These are phyloP conservation scores for Anser brachyrhynchus DNA, from an alignment of 2,113 vertebrate genomes.

Conservation along the genomic window DNA sequence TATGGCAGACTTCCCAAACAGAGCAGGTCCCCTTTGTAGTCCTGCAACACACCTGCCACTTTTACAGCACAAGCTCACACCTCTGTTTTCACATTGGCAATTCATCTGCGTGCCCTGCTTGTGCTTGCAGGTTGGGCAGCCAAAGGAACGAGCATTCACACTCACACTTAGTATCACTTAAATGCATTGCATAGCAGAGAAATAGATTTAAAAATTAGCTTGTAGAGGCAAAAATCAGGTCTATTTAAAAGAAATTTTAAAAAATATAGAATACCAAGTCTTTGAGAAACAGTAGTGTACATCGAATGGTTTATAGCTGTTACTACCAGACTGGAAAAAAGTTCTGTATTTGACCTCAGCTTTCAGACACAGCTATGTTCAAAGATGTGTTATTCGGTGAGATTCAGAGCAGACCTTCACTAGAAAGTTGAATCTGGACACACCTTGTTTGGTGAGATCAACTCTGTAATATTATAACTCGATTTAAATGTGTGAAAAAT, in stretches of 20 bases:
- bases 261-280: fast-evolving
- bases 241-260: neutral
- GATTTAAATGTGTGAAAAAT: neutral
- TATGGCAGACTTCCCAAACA: neutral
- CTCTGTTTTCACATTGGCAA: neutral
- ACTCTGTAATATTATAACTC: neutral
- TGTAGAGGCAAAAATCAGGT: neutral
- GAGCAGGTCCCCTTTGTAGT: neutral
- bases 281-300: neutral
- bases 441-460: neutral
- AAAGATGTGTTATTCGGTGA: fast-evolving
- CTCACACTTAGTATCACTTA: neutral
- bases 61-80: neutral
- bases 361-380: neutral
- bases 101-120: neutral
- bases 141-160: neutral
- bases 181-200: neutral
- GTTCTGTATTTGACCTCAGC: fast-evolving
- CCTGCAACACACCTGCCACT: neutral
- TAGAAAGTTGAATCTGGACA: neutral
- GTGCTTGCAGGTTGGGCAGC: no score
- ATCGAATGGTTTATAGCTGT: neutral
- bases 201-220: neutral
- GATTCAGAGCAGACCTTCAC: neutral
- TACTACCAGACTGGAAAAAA: neutral